phyloP scores from a whole-genome alignment of 2,888 invertebrate species.

The Phlogophora meticulosa region DNA sequence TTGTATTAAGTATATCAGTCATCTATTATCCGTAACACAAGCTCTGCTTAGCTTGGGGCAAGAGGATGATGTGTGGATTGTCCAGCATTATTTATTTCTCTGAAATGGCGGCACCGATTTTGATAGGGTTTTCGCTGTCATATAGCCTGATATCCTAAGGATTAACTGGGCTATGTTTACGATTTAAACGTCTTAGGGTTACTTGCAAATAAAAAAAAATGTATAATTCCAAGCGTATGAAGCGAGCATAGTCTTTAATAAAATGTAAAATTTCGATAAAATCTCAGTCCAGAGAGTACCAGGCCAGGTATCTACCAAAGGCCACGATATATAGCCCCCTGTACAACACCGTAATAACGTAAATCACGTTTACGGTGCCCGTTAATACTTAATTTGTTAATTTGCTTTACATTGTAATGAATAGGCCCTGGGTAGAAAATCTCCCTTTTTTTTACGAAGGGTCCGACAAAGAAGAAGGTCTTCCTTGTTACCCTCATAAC shows the following conservation, averaged over 20 bases:
- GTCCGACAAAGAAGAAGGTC: neutral
- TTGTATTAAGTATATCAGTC: too few relatives aligned
- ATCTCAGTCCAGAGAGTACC: conserved; percentile 41
- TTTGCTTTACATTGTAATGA: conserved; percentile 64
- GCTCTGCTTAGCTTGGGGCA: too few relatives aligned
- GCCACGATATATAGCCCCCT: conserved; percentile 52
- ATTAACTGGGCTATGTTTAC: too few relatives aligned
- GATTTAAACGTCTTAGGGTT: too few relatives aligned
- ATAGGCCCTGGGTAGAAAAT: conserved; percentile 38
- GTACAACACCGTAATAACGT: conserved; percentile 59
- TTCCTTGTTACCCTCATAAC: neutral
- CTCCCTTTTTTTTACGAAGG: conserved; percentile 27
- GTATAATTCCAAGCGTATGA: too few relatives aligned
- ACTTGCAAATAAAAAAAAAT: too few relatives aligned
- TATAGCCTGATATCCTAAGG: too few relatives aligned
- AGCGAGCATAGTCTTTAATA: neutral
- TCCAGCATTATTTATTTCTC: too few relatives aligned
- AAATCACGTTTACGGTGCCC: conserved; percentile 69
- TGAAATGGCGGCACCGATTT: too few relatives aligned
- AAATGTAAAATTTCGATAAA: conserved; percentile 37
- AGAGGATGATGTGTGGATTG: too few relatives aligned
- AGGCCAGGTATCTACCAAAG: conserved; percentile 10
- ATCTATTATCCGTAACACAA: too few relatives aligned
- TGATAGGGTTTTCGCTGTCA: too few relatives aligned
- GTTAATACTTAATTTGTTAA: conserved; percentile 71